phyloP scores from a whole-genome alignment of 2,888 invertebrate species.

The Gasteruption jaculator region DNA sequence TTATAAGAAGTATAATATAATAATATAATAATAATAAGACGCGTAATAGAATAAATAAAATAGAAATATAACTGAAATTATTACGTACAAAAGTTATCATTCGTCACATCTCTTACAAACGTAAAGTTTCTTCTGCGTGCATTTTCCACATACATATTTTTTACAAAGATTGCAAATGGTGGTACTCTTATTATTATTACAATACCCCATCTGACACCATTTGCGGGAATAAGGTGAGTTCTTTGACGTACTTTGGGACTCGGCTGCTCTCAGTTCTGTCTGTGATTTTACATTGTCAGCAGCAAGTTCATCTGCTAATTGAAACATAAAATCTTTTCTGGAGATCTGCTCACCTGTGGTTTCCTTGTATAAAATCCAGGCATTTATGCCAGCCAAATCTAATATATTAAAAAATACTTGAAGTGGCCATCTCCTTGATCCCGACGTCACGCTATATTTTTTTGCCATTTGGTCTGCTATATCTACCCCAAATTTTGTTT shows the following conservation, averaged over 20 bases:
- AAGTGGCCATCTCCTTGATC: slow-evolving; percentile 19
- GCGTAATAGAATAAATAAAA: no score
- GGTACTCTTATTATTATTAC: slow-evolving; percentile 14
- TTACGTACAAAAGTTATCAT: no score
- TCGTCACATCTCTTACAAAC: slow-evolving; percentile 11
- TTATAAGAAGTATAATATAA: no score
- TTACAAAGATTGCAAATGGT: slow-evolving; percentile 13
- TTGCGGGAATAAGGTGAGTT: neutral
- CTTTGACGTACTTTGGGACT: slow-evolving; percentile 11
- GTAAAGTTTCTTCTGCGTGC: slow-evolving; percentile 11
- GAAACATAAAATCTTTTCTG: slow-evolving; percentile 27
- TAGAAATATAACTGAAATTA: no score
- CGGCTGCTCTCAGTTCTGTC: no score
- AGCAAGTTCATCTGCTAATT: slow-evolving; percentile 18
- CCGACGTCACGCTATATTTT: slow-evolving; percentile 28
- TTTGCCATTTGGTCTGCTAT: slow-evolving; percentile 30
- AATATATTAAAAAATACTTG: slow-evolving; percentile 21
- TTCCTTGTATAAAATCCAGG: slow-evolving; percentile 26
- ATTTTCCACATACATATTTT: slow-evolving; percentile 12
- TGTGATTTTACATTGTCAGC: slow-evolving; percentile 8
- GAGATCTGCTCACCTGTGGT: slow-evolving; percentile 13
- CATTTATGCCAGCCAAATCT: slow-evolving; percentile 21
- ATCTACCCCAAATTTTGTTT: slow-evolving; percentile 20
- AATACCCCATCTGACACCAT: slow-evolving; percentile 6
- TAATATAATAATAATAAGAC: no score